Evolutionary conservation across 2,888 invertebrate genomes (phyloP), one percentile per base, ranked within the genome.

Genomic region (Tetranychus piercei): DNA sequence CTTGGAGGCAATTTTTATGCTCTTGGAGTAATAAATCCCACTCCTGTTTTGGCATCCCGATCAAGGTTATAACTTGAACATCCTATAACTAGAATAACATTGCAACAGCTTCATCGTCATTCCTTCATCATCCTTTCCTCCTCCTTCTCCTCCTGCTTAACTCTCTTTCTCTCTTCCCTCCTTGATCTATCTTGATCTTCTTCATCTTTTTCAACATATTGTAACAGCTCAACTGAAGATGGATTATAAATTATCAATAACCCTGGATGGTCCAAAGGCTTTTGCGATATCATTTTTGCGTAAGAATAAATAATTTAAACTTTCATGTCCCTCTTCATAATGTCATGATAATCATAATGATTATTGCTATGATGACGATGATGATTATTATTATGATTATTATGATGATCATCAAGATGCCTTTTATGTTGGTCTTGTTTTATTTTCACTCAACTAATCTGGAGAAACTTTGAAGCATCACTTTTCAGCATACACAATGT

Each of bases 191-290:
- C 20, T 20, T 72, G 45, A 44, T 44, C 72, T 69, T 23, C 7
- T n/a, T 23, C 69, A 22, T 69, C 76, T 76, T 76, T 76, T 77
- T 77, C 55, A 55, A 9, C 55, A 55, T 55, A 55, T 55, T 55
- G 55, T 55, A 55, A 55, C 55, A 55, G 55, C 55, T 55, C 55
- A 55, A 55, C 55, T 55, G 55, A 55, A 55, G 55, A 55, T 55
- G 55, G 55, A 55, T 55, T 55, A 55, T 55, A 55, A 55, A 55
- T 55, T 55, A 55, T 55, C 55, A 55, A 55, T 55, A 55, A 55
- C 55, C 55, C 15, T 55, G 9, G 55, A 55, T 55, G 55, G 55
- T 55, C 55, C 55, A 55, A 55, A 55, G 55, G 55, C 55, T 55
- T 15, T 15, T 55, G 9, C 55, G 55, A 55, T 55, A 55, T 55